A percentile compares a stretch with the other conserved stretches of the same genome.
These are phyloP conservation scores for Vanessa tameamea DNA, from an alignment of 1,140 invertebrate genomes.

Conservation along the genomic window DNA sequence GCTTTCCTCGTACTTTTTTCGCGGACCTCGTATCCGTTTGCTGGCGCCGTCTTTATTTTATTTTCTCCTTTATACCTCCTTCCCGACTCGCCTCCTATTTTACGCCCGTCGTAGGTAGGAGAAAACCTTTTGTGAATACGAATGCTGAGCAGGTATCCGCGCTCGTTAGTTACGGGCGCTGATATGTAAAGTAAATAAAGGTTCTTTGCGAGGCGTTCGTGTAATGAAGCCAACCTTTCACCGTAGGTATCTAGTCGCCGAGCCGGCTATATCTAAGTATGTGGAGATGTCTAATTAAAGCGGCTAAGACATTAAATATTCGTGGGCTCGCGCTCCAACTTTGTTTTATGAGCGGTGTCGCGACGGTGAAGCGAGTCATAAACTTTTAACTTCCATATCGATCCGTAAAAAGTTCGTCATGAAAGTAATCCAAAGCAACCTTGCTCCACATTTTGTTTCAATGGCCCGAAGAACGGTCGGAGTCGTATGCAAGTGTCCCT, in stretches of 20 bases:
- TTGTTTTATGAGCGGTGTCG: conserved; percentile 57
- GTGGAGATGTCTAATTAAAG: conserved; percentile 47
- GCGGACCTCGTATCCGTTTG: conserved; percentile 74
- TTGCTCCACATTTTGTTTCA: conserved; percentile 78
- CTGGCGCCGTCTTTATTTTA: conserved; percentile 78
- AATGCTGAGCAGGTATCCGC: conserved; percentile 76
- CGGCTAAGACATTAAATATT: conserved; percentile 40
- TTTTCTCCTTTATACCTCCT: conserved; percentile 79
- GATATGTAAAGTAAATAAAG: conserved; percentile 79
- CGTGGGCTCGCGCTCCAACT: conserved; percentile 36
- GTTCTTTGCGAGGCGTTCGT: conserved; percentile 58
- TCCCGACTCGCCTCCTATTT: conserved; percentile 76
- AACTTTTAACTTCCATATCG: conserved; percentile 76
- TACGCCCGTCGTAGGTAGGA: conserved; percentile 76
- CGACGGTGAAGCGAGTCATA: conserved; percentile 54
- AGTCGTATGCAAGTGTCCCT: conserved; percentile 77
- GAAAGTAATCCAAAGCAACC: conserved; percentile 76
- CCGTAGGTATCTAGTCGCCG: conserved; percentile 32
- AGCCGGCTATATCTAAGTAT: conserved; percentile 25
- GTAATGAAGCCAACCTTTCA: conserved; percentile 53
- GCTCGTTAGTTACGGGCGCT: conserved; percentile 73
- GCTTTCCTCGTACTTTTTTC: conserved; percentile 76
- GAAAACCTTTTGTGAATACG: conserved; percentile 78
- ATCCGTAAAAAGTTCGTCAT: conserved; percentile 72
- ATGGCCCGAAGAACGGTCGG: conserved; percentile 56